Evolutionary conservation across 1,140 invertebrate species (phyloP), one percentile per base, ranked within the genome.

Genomic region (Brachionus sp.): DNA sequence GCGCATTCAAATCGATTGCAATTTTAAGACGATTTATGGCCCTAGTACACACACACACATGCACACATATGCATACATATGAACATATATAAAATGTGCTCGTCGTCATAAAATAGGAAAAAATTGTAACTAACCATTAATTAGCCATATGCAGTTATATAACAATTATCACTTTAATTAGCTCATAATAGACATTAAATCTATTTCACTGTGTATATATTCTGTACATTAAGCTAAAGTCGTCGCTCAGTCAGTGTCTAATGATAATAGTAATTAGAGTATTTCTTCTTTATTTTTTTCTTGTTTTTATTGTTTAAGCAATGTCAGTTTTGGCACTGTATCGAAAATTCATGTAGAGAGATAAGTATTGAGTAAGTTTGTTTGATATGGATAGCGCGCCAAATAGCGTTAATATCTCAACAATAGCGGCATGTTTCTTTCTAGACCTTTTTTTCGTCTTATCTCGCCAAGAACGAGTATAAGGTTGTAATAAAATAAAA

Each of bases 81-180:
- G n/a, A n/a, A n/a, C n/a, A 46, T 46, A 46, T 66, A 66, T 33
- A 66, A 66, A 33, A 66, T 66, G 33, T 66, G 64, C 64, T 66
- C 64, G 33, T 70, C 66, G 23, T 57, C 50, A 57, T 57, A 57
- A 57, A 57, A 70, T 39, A 46, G 44, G 7, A 46, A 75, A 29
- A n/a, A 75, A 75, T 35, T 44, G 33, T 75, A 19, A 39, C 33
- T 9, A 9, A 3, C 35, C 35, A n/a, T 70, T 35, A 75, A 75
- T 75, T 75, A 75, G 70, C 37, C 70, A 75, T 75, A 50, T 75
- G 70, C 0, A 46, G 70, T 75, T 75, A 46, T 75, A 75, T 75
- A 75, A 75, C 13, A 75, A 75, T 75, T 75, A 75, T 75, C 70
- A 75, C 70, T 75, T 75, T 46, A 75, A 75, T 75, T 75, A 70